A percentile compares a stretch with the other conserved stretches of the same genome.
phyloP scores from a whole-genome alignment of 2,113 vertebrate genomes.

The Mellivora capensis region DNA sequence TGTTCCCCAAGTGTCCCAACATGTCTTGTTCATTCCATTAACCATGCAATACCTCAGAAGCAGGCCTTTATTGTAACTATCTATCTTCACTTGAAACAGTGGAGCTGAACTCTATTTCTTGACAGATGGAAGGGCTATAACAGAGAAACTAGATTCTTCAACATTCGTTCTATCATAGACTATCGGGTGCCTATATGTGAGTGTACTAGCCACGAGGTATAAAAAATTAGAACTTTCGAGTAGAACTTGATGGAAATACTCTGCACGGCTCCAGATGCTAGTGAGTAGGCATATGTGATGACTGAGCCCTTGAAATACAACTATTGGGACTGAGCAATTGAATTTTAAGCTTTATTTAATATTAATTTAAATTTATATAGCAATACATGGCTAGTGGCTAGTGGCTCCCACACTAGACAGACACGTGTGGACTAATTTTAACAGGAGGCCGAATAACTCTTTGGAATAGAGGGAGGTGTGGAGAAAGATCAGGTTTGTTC shows the following conservation, averaged over 20 bases:
- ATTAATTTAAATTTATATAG: background rate
- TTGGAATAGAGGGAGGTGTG: background rate
- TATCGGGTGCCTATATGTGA: background rate
- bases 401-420: background rate
- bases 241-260: conserved; percentile 5
- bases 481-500: background rate
- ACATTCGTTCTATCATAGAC: background rate
- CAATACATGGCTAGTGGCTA: background rate
- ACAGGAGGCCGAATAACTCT: background rate
- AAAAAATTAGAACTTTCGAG: background rate
- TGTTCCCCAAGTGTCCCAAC: background rate
- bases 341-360: background rate
- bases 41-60: background rate
- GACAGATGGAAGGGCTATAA: background rate
- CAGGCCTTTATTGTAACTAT: background rate
- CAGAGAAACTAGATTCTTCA: background rate
- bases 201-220: background rate
- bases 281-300: background rate
- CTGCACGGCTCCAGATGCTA: background rate
- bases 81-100: background rate
- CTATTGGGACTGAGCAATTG: background rate
- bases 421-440: background rate
- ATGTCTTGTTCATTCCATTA: background rate
- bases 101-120: background rate
- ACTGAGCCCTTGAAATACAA: background rate